Conservation (phyloP, 2,888 invertebrate genomes). For the Dicranocentrus wangi region DNA sequence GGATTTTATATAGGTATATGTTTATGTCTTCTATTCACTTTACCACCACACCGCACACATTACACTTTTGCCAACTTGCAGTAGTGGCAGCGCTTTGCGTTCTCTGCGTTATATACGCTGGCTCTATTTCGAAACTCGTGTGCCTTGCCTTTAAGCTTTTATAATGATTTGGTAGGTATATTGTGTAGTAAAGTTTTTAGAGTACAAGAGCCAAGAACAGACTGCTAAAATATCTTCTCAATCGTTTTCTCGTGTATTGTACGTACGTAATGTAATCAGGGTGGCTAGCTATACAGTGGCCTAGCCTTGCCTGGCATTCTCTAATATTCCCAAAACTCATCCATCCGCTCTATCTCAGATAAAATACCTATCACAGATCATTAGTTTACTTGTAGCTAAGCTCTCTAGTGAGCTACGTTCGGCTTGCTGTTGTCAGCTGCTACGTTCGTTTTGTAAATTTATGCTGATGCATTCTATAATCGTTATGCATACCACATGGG, state of each 20-base stretch:
- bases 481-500: conserved; percentile 56
- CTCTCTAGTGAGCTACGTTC: not conserved
- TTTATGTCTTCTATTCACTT: conserved; percentile 28
- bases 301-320: conserved; percentile 25
- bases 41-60: conserved; percentile 1
- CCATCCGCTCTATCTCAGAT: conserved; percentile 47
- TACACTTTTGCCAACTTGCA: not conserved
- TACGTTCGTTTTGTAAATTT: conserved; percentile 51
- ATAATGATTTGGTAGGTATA: conserved; percentile 32
- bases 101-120: not conserved
- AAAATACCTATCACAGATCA: conserved; percentile 60
- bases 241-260: conserved; percentile 23
- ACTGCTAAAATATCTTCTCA: conserved; percentile 37
- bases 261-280: not conserved
- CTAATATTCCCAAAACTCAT: conserved; percentile 24
- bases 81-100: too few species aligned
- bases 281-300: not conserved
- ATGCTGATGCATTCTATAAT: conserved; percentile 57
- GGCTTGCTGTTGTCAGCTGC: conserved; percentile 24
- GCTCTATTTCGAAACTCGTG: conserved; percentile 22
- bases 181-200: conserved; percentile 28
- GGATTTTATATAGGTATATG: conserved; percentile 23
- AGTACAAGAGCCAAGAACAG: conserved; percentile 58
- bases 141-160: conserved; percentile 34
- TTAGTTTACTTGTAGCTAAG: conserved; percentile 55